Percentiles rank a stretch among this genome's conserved stretches.
These are phyloP conservation scores for Bhutanitis thaidina DNA, from an alignment of 2,888 invertebrate species.

Conservation along the genomic window DNA sequence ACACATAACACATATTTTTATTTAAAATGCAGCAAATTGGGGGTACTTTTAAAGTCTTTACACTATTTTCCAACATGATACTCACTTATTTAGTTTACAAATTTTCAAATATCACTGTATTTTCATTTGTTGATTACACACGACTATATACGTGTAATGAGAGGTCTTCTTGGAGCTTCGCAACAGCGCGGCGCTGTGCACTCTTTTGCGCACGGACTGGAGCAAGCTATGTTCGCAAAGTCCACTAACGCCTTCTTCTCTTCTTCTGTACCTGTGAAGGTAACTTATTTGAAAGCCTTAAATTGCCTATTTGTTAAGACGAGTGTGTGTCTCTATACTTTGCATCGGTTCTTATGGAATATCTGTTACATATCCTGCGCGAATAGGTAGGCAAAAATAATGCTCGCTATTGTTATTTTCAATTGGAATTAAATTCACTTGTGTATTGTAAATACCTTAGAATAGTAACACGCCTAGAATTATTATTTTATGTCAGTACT, in stretches of 20 bases:
- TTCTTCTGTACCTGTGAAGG: slow-evolving; percentile 55
- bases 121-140: background rate
- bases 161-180: slow-evolving; percentile 45
- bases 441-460: no score
- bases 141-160: slow-evolving; percentile 59
- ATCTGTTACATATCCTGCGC: no score
- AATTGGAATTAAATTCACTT: no score
- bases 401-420: no score
- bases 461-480: no score
- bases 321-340: no score
- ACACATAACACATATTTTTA: background rate
- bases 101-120: background rate
- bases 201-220: slow-evolving; percentile 68
- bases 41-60: background rate
- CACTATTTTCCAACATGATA: background rate
- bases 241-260: slow-evolving; percentile 62
- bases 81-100: slow-evolving; percentile 1
- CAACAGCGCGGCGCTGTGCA: slow-evolving; percentile 68
- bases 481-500: no score
- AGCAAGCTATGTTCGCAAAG: slow-evolving; percentile 57
- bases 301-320: background rate
- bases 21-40: slow-evolving; percentile 10
- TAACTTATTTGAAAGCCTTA: background rate
- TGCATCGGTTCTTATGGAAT: no score
- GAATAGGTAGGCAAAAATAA: no score